These are phyloP conservation scores for Netelia fuscicornis DNA, from an alignment of 2,888 invertebrate genomes.

Conservation along the genomic window DNA sequence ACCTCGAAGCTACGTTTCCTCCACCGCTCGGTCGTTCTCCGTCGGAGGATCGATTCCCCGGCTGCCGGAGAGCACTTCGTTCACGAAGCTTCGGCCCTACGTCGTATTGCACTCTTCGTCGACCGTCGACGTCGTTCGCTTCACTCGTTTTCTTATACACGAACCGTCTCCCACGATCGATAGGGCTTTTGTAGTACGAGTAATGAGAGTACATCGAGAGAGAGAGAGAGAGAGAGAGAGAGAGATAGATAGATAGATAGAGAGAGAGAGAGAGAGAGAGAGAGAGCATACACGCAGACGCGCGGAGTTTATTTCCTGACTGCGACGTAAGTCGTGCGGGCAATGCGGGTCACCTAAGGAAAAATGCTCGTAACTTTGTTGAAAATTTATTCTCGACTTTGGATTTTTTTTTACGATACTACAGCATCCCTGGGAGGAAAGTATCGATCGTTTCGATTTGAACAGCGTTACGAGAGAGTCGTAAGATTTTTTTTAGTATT, in stretches of 20 bases:
- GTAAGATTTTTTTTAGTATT: no score
- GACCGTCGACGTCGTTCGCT: conserved; percentile 13
- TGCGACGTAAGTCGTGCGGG: neutral
- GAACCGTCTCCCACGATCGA: conserved; percentile 36
- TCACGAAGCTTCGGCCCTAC: conserved; percentile 39
- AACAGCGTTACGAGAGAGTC: no score
- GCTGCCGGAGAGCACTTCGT: conserved; percentile 12
- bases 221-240: no score
- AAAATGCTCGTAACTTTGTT: neutral
- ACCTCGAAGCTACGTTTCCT: conserved; percentile 54
- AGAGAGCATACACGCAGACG: neutral
- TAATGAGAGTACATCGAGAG: neutral
- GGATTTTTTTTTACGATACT: neutral
- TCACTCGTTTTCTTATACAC: conserved; percentile 17
- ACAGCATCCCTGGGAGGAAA: neutral
- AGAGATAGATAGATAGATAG: no score
- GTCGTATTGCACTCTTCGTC: conserved; percentile 48
- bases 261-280: no score
- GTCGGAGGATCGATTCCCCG: conserved; percentile 57
- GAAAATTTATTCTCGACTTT: neutral
- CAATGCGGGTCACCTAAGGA: conserved; percentile 14
- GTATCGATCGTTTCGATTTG: no score
- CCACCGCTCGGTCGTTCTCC: conserved; percentile 21
- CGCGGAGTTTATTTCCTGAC: neutral
- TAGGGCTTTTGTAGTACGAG: conserved; percentile 15